Percentiles rank a stretch among this genome's conserved stretches.
phyloP scores from a whole-genome alignment of 2,797 vertebrate genomes.

The Enoplosus armatus region DNA sequence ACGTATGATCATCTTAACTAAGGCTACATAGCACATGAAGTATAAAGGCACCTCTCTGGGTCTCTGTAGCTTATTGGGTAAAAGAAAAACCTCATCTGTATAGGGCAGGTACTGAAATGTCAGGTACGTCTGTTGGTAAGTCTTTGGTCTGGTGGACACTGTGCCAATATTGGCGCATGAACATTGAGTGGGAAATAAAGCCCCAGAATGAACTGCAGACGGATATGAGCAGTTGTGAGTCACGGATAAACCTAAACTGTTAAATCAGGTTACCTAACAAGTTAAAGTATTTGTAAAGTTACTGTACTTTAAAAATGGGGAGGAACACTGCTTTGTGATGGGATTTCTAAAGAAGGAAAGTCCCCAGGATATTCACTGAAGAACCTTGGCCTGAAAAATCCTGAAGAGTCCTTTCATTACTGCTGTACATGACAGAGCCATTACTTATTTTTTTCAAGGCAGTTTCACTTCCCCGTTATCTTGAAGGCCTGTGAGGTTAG shows the following conservation, averaged over 20 bases:
- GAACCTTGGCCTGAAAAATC: constrained; percentile 26
- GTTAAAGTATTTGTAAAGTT: not conserved
- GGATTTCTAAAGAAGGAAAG: constrained; percentile 17
- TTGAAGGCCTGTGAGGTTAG: constrained; percentile 29
- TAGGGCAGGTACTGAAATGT: constrained; percentile 55
- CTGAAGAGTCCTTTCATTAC: constrained; percentile 27
- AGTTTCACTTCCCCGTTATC: constrained; percentile 51
- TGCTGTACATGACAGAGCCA: constrained; percentile 4
- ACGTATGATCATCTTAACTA: constrained; percentile 24
- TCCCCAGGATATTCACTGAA: constrained; percentile 3
- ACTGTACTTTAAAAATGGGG: constrained; percentile 7
- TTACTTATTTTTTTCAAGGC: not conserved
- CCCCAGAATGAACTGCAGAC: constrained; percentile 32
- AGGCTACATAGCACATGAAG: constrained; percentile 21
- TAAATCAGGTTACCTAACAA: constrained; percentile 22
- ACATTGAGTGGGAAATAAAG: constrained; percentile 40
- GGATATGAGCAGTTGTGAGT: constrained; percentile 26
- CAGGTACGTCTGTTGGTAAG: constrained; percentile 20
- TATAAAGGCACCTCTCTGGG: constrained; percentile 23
- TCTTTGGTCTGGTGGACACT: constrained; percentile 68
- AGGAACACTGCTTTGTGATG: constrained; percentile 20
- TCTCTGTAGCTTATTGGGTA: constrained; percentile 26
- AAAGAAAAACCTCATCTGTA: constrained; percentile 29
- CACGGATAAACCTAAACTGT: constrained; percentile 4
- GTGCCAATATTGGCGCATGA: constrained; percentile 57